Conservation (phyloP, 1,140 invertebrate genomes). For the Colletes latitarsis region DNA sequence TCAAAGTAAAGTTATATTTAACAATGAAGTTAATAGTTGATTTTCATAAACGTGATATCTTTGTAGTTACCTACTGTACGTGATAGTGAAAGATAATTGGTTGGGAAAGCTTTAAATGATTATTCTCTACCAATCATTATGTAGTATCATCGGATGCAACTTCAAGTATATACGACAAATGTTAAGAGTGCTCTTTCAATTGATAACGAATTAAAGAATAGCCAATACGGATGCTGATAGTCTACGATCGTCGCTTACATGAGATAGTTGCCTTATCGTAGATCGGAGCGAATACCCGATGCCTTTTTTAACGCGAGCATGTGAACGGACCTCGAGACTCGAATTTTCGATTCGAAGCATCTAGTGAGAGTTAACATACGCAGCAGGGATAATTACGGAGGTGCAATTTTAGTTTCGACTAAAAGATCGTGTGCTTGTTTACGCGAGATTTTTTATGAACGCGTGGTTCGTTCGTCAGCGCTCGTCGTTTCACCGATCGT, state of each 20-base stretch:
- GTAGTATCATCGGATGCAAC: not conserved
- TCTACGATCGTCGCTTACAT: not conserved
- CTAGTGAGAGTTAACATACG: slow-evolving; percentile 45
- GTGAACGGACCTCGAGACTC: slow-evolving; percentile 60
- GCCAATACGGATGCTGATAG: slow-evolving; percentile 5
- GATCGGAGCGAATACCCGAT: slow-evolving; percentile 43
- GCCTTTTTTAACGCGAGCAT: slow-evolving; percentile 62
- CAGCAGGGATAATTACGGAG: slow-evolving; percentile 24
- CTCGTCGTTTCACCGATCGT: slow-evolving; percentile 30
- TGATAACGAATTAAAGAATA: not conserved
- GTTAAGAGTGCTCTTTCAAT: not conserved
- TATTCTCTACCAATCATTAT: not conserved
- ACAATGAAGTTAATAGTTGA: not conserved
- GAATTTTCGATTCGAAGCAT: slow-evolving; percentile 50
- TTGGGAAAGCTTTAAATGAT: not conserved
- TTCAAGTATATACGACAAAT: not conserved
- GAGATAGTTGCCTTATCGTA: slow-evolving; percentile 10
- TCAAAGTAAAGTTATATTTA: not conserved
- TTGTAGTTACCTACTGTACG: not conserved
- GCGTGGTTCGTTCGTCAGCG: slow-evolving; percentile 26
- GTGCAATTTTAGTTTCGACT: slow-evolving; percentile 32
- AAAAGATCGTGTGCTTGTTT: slow-evolving; percentile 29
- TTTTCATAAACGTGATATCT: not conserved
- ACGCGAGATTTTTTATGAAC: slow-evolving; percentile 32
- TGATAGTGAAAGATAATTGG: not conserved